Evolutionary conservation across 2,888 invertebrate genomes (phyloP).

Genomic region (Ephialtes manifestator): DNA sequence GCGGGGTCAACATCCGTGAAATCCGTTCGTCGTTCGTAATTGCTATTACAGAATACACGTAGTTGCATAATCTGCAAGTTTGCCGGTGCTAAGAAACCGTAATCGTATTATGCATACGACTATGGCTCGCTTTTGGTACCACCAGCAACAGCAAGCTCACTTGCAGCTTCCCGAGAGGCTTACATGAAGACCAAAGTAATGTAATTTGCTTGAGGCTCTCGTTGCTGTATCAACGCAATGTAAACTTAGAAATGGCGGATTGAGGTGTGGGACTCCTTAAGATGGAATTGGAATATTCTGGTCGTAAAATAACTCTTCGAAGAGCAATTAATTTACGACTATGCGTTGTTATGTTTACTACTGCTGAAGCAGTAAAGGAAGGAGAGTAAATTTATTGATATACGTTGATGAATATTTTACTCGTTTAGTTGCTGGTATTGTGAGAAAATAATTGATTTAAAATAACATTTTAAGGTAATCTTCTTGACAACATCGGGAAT

Average conservation of each 20-base stretch:
- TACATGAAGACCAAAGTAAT: not conserved
- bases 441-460: no score
- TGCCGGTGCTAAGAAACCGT: not conserved
- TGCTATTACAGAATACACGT: not conserved
- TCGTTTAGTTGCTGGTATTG: no score
- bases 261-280: not conserved
- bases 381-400: no score
- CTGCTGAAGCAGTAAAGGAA: no score
- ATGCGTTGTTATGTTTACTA: no score
- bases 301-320: no score
- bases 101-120: not conserved
- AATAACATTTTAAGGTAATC: no score
- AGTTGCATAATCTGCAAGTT: constrained; percentile 6
- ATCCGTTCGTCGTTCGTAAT: not conserved
- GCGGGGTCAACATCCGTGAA: constrained; percentile 25
- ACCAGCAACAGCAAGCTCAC: not conserved
- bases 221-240: not conserved
- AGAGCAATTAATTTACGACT: no score
- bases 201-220: not conserved
- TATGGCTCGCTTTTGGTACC: not conserved
- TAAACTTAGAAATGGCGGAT: not conserved
- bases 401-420: no score
- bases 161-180: not conserved
- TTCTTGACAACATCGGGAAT: no score
- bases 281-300: not conserved